Base-by-base conservation (phyloP, 2,797 vertebrate species). In the Poecile montanus region DNA sequence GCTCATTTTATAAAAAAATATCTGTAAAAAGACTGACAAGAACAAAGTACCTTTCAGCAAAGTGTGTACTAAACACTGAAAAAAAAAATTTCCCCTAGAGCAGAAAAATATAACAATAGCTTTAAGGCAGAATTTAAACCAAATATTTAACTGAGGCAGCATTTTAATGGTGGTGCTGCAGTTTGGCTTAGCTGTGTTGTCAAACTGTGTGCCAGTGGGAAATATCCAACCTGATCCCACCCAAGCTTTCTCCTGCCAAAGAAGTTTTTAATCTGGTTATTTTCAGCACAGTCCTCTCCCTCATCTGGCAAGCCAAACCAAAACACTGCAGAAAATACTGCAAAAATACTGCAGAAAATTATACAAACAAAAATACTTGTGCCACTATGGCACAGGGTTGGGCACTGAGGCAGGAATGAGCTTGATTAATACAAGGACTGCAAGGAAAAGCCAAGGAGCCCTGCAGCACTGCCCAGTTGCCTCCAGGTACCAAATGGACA, bases 401-500 rank as follows among this genome's bases (percentile, higher is more conserved):
- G 81, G 50, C 47, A 68, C 6, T 1, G 26, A 75, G 66, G 76
- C n/a, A 74, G 62, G 67, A 80, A 60, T 2, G 32, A 88, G 29
- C 25, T 48, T 38, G 26, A 32, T 74, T 13, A 48, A 19, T 58
- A n/a, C 6, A n/a, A 23, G 0, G 2, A 27, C n/a, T 53, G 32
- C 57, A 74, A 60, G 48, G 50, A 25, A 80, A 60, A 38, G 27
- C 66, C 66, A 79, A 27, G 34, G 25, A 54, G 17, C 20, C 61
- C 70, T 81, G 77, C 77, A 84, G 56, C 0, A 0, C 44, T 9
- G 2, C 15, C 21, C 66, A 45, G 48, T 1, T 3, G 7, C 42
- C 48, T 60, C 68, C 3, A 5, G 7, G 21, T 17, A 60, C 25
- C 61, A 85, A 68, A 62, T 0, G 7, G 48, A 44, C 29, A 66